Evolutionary conservation across 2,888 invertebrate species (phyloP), one percentile per base, ranked within the genome.

Genomic region (Leptopilina drosophilae): DNA sequence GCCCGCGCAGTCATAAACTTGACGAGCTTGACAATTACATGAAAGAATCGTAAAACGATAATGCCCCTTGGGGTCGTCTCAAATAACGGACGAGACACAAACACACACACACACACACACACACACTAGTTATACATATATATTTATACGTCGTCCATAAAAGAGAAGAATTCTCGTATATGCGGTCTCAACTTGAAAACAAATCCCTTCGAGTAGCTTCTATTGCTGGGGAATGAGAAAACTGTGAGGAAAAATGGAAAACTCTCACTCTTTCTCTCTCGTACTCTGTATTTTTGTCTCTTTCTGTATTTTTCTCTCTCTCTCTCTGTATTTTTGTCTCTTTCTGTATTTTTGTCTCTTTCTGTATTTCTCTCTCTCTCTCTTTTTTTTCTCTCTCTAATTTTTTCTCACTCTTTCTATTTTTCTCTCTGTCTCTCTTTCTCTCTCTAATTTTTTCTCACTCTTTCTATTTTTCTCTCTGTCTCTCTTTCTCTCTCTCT

Each of bases 11-110:
- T 90, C 90, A 89, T 90, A 91, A 91, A 90, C 87, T 90, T 89
- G 89, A 90, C 90, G 90, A 90, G 88, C 89, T 86, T 88, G 88
- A 90, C 91, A 90, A 91, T 91, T 91, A 91, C 90, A 89, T 86
- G 91, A 90, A 90, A 89, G 88, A 88, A 88, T 88, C 90, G 89
- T 91, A 91, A 90, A 91, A 88, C 88, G 86, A 86, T 88, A 89
- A 90, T 88, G 86, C 86, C 85, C 85, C 85, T 86, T 87, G 85
- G 86, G 85, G 84, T 82, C 85, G 82, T 84, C 82, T 73, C 83
- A 80, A 81, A 78, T 83, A 84, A 87, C 85, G 85, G 85, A 77
- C 77, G 73, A 79, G 79, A 84, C 78, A 82, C 12, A 49, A 11
- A 49, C 12, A 1, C 49, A 49, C 12, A 49, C 0, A 49, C 20